phyloP scores from a whole-genome alignment of 1,140 invertebrate genomes.

The Cydia strobilella region DNA sequence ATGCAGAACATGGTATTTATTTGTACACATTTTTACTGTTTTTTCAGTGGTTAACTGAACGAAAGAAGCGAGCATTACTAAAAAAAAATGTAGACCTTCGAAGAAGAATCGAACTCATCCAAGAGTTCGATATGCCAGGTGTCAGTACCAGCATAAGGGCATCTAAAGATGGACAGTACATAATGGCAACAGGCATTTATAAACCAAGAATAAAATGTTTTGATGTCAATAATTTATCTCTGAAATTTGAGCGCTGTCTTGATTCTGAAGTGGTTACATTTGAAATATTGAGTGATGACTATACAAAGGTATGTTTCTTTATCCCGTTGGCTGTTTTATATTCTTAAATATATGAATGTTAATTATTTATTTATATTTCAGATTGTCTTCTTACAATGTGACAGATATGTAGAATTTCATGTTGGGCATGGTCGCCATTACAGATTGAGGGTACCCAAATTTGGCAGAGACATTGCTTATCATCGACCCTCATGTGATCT shows the following conservation, averaged over 20 bases:
- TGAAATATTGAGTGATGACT: slow-evolving; percentile 94
- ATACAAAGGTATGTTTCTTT: slow-evolving; percentile 86
- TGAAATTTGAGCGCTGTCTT: slow-evolving; percentile 99
- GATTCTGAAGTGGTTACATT: slow-evolving; percentile 97
- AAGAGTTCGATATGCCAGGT: slow-evolving; percentile 99
- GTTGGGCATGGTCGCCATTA: slow-evolving; percentile 95
- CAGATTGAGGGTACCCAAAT: slow-evolving; percentile 95
- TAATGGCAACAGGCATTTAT: slow-evolving; percentile 96
- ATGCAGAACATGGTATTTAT: slow-evolving; percentile 23
- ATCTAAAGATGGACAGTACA: slow-evolving; percentile 96
- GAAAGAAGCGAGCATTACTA: slow-evolving; percentile 90
- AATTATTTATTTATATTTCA: slow-evolving; percentile 68
- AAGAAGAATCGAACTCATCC: slow-evolving; percentile 96
- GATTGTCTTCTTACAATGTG: slow-evolving; percentile 90
- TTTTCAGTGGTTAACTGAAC: slow-evolving; percentile 94
- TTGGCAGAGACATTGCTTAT: slow-evolving; percentile 96
- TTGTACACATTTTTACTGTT: slow-evolving; percentile 36
- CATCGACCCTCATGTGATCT: slow-evolving; percentile 95
- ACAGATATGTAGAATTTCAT: slow-evolving; percentile 97
- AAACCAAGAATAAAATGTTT: slow-evolving; percentile 98
- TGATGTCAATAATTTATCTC: slow-evolving; percentile 96
- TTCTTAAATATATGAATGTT: background rate
- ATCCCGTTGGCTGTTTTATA: background rate
- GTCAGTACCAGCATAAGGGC: slow-evolving; percentile 92
- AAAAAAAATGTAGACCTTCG: slow-evolving; percentile 96